Conservation (phyloP, 2,888 invertebrate genomes). For the Rugalucina vietnamica region DNA sequence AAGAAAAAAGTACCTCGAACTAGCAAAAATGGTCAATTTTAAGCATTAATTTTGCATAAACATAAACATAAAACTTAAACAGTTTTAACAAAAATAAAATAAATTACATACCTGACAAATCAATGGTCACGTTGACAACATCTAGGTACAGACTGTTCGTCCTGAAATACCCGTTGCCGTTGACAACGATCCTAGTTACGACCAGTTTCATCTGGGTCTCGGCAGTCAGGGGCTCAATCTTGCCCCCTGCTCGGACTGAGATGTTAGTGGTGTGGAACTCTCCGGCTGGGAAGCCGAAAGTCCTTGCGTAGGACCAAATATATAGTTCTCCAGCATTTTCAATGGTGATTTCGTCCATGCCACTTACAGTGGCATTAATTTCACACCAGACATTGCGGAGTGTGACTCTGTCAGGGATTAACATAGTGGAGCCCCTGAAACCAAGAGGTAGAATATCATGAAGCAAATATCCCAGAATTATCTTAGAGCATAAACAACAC, state of each 20-base stretch:
- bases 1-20: too few relatives aligned
- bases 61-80: too few relatives aligned
- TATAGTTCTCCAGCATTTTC: constrained; percentile 71
- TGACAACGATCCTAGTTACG: constrained; percentile 62
- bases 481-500: too few relatives aligned
- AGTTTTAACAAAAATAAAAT: too few relatives aligned
- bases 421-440: too few relatives aligned
- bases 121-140: too few relatives aligned
- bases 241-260: constrained; percentile 72
- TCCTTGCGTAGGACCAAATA: constrained; percentile 73
- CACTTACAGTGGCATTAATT: constrained; percentile 71
- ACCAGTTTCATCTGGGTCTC: constrained; percentile 52
- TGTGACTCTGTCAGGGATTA: constrained; percentile 64
- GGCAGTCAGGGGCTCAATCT: constrained; percentile 68
- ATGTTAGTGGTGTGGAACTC: constrained; percentile 64
- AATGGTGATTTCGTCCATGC: constrained; percentile 66
- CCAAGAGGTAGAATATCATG: too few relatives aligned
- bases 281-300: constrained; percentile 60
- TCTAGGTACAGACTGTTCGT: constrained; percentile 66
- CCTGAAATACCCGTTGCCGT: constrained; percentile 71
- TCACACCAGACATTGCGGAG: constrained; percentile 73
- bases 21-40: too few relatives aligned
- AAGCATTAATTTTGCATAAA: too few relatives aligned
- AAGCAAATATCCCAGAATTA: too few relatives aligned
- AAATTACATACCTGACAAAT: too few relatives aligned